Evolutionary conservation across 2,888 invertebrate genomes (phyloP).

Genomic region (Ormyrus nitidulus): DNA sequence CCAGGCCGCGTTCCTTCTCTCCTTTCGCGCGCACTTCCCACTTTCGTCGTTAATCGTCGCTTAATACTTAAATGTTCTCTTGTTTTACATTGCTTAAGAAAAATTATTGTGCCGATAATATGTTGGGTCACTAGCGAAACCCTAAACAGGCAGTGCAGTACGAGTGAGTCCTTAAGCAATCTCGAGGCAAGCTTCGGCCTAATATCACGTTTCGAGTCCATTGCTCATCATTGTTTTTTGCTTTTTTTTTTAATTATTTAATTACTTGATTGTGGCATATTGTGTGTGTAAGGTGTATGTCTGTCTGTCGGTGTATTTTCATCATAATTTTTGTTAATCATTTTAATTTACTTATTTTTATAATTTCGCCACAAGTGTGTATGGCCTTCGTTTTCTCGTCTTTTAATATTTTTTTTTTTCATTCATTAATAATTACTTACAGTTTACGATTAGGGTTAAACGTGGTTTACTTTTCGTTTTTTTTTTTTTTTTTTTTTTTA

Average conservation of each 20-base stretch:
- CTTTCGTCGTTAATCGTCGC: slow-evolving; percentile 48
- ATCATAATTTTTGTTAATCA: slow-evolving; percentile 57
- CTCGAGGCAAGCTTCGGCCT: slow-evolving; percentile 76
- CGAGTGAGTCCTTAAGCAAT: slow-evolving; percentile 75
- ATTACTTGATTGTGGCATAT: slow-evolving; percentile 52
- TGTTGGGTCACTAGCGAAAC: slow-evolving; percentile 74
- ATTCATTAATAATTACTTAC: slow-evolving; percentile 69
- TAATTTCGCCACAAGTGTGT: slow-evolving; percentile 27
- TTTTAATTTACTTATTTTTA: slow-evolving; percentile 40
- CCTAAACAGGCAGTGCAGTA: slow-evolving; percentile 76
- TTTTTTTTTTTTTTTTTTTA: neutral
- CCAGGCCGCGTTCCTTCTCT: neutral
- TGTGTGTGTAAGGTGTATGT: slow-evolving; percentile 44
- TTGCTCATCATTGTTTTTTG: slow-evolving; percentile 71
- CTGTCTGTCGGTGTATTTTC: slow-evolving; percentile 52
- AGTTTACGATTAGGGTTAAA: slow-evolving; percentile 69
- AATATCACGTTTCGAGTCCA: slow-evolving; percentile 76
- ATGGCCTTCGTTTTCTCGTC: slow-evolving; percentile 49
- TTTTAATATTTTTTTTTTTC: slow-evolving; percentile 56
- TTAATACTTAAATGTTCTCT: slow-evolving; percentile 51
- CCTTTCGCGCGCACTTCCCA: slow-evolving; percentile 46
- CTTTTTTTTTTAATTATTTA: slow-evolving; percentile 61
- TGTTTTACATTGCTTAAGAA: slow-evolving; percentile 73
- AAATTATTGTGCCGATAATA: slow-evolving; percentile 76
- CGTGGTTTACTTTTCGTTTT: slow-evolving; percentile 43